A percentile compares a stretch with the other conserved stretches of the same genome.
Evolutionary conservation across 2,888 invertebrate species (phyloP).

Genomic region (Xestoiulus laeticollis): DNA sequence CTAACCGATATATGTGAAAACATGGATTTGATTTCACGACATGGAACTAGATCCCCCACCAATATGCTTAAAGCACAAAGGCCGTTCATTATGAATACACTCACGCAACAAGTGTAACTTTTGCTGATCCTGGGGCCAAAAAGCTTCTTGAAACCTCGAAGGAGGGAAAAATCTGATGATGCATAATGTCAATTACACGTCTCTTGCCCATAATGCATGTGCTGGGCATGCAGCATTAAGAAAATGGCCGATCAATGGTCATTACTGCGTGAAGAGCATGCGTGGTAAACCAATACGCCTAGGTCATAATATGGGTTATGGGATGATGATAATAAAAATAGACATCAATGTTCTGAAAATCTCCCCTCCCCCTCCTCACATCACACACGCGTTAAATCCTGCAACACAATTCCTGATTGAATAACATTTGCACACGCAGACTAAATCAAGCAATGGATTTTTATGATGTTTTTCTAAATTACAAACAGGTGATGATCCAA

Average conservation of each 20-base stretch:
- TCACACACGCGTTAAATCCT: background rate
- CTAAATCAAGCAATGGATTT: background rate
- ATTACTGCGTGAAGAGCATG: constrained; percentile 28
- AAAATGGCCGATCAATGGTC: constrained; percentile 37
- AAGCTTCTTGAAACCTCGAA: constrained; percentile 13
- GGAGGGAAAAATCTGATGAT: constrained; percentile 20
- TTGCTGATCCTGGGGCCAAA: background rate
- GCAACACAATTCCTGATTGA: background rate
- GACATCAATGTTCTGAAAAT: background rate
- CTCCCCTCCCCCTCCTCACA: background rate
- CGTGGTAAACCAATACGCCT: constrained; percentile 31
- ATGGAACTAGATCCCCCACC: background rate
- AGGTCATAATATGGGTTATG: constrained; percentile 34
- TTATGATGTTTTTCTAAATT: background rate
- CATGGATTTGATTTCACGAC: background rate
- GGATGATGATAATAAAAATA: constrained; percentile 29
- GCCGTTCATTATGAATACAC: background rate
- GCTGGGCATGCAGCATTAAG: constrained; percentile 28
- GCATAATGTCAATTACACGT: constrained; percentile 34
- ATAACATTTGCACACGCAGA: background rate
- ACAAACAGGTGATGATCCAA: too few species aligned
- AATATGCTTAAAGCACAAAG: background rate
- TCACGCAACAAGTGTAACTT: constrained; percentile 22
- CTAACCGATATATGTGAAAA: too few species aligned
- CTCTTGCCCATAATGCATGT: constrained; percentile 12